A percentile compares a stretch with the other conserved stretches of the same genome.
phyloP scores from a whole-genome alignment of 2,888 invertebrate genomes.

The Ophion slaviceki region DNA sequence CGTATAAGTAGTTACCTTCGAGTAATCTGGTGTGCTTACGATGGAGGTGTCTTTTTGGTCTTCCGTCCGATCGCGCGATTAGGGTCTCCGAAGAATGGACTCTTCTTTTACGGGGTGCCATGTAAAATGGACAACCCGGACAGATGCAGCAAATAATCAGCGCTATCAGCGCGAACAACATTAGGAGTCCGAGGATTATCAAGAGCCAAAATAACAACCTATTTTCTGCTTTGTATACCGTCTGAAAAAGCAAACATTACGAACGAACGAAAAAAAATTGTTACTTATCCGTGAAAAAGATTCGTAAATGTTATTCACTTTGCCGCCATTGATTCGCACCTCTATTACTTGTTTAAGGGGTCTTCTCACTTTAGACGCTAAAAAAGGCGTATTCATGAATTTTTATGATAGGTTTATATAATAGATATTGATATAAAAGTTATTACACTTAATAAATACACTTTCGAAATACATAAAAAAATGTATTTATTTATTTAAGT shows the following conservation, averaged over 20 bases:
- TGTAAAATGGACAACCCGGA: constrained; percentile 93
- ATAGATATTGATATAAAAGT: no score
- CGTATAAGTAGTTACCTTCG: constrained; percentile 70
- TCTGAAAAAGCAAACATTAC: constrained; percentile 84
- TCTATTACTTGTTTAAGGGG: no score
- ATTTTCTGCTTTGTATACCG: constrained; percentile 89
- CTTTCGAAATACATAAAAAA: no score
- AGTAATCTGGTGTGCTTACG: constrained; percentile 73
- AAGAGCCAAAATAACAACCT: constrained; percentile 91
- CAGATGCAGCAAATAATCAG: constrained; percentile 93
- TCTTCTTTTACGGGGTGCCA: constrained; percentile 86
- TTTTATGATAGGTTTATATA: no score
- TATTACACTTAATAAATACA: no score
- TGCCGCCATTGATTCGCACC: no score
- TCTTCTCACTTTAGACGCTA: no score
- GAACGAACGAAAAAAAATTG: background rate
- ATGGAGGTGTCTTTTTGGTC: constrained; percentile 78
- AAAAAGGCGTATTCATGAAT: no score
- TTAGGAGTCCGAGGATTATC: constrained; percentile 90
- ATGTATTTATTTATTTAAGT: no score
- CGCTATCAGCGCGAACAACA: constrained; percentile 89
- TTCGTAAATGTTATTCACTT: background rate
- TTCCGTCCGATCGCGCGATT: constrained; percentile 75
- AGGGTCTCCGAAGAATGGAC: constrained; percentile 81
- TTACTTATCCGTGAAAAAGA: background rate